Percentiles rank a stretch among this genome's conserved stretches.
Conservation (phyloP, 2,888 invertebrate species). For the Argyresthia albistria region DNA sequence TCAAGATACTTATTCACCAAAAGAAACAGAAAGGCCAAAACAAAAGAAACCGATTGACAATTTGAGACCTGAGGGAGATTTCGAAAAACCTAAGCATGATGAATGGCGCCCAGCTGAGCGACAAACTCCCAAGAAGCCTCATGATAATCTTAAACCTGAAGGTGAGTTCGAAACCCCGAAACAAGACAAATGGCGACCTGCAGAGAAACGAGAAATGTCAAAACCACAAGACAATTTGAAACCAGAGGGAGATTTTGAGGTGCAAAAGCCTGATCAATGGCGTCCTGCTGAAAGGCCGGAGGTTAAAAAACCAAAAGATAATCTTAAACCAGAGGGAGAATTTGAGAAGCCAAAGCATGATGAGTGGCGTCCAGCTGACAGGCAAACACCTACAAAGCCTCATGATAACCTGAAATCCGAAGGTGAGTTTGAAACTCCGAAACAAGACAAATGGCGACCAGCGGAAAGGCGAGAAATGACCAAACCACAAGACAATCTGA, state of each 20-base stretch:
- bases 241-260: conserved; percentile 69
- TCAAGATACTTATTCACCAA: conserved; percentile 44
- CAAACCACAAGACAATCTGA: conserved; percentile 57
- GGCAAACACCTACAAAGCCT: conserved; percentile 50
- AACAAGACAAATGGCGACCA: conserved; percentile 39
- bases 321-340: conserved; percentile 71
- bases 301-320: conserved; percentile 43
- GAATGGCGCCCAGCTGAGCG: conserved; percentile 35
- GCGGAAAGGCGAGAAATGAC: conserved; percentile 39
- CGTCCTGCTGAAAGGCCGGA: conserved; percentile 45
- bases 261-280: conserved; percentile 33
- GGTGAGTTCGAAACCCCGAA: conserved; percentile 46
- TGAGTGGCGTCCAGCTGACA: conserved; percentile 58
- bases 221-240: conserved; percentile 58
- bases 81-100: conserved; percentile 31
- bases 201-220: conserved; percentile 36
- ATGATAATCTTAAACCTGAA: conserved; percentile 51
- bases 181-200: conserved; percentile 31
- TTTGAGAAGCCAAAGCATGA: conserved; percentile 56
- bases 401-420: conserved; percentile 71
- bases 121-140: conserved; percentile 36
- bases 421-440: conserved; percentile 64
- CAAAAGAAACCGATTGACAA: conserved; percentile 32
- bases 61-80: conserved; percentile 44
- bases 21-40: conserved; percentile 39